Base-by-base conservation (phyloP, 1,140 invertebrate genomes). In the Bombus huntii region DNA sequence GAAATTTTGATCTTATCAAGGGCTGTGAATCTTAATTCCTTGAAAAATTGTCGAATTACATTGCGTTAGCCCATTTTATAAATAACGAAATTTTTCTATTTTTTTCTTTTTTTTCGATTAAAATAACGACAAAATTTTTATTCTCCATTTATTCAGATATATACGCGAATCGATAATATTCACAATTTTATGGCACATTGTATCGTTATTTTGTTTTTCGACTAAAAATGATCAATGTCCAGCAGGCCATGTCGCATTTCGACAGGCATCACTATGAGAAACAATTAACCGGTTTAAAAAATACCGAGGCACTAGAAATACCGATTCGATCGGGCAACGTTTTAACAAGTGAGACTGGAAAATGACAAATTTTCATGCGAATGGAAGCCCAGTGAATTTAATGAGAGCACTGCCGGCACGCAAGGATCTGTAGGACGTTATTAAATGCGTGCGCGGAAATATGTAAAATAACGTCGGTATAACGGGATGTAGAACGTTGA, bases 291-390 rank as follows among this genome's bases (percentile, higher is more conserved):
- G 15, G 13, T n/a, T 10, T 25, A 42, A 34, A 53, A 62, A 42
- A 65, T n/a, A 62, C 12, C 34, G 13, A 28, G 15, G 25, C 22
- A 28, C 25, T 28, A 62, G 37, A 42, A 42, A 25, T 6, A 42
- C 25, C n/a, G 28, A 78, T 65, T 65, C 37, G 34, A 31, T 18
- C 22, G 44, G 18, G 25, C 25, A 42, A 39, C 25, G 25, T 71
- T 71, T 71, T 42, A 71, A 71, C 37, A 37, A 42, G 39, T 72
- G 37, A 42, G 18, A 31, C 42, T 22, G 71, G 25, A 18, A 47
- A 73, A 73, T 47, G 71, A 73, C 42, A 73, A 47, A 31, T 73
- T 44, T 31, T 73, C 71, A 22, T 44, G 71, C 39, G 71, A 72
- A 72, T 22, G 71, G 31, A 47, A 22, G 42, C 28, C 71, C n/a